These are phyloP conservation scores for Coelopa frigida DNA, from an alignment of 1,140 invertebrate genomes.

Conservation along the genomic window DNA sequence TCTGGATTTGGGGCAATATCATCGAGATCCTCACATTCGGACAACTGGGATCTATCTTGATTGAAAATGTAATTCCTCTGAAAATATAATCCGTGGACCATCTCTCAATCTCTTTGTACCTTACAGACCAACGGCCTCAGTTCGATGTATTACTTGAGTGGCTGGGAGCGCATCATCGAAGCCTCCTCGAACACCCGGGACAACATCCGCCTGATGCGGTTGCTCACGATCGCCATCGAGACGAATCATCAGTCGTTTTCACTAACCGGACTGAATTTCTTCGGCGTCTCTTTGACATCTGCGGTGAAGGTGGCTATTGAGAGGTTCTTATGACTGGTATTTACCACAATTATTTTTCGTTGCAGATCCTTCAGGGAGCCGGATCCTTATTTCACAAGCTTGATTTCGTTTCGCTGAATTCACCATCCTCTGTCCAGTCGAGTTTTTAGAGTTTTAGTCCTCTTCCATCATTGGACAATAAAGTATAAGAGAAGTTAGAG, in stretches of 20 bases:
- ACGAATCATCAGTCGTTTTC: conserved; percentile 10
- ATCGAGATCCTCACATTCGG: conserved; percentile 10
- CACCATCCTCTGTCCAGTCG: too few species aligned
- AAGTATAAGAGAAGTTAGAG: too few species aligned
- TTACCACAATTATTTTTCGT: neutral
- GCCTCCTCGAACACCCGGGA: conserved; percentile 1
- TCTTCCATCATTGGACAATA: too few species aligned
- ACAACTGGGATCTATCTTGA: conserved; percentile 1
- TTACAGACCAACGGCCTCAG: conserved; percentile 10
- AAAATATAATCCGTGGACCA: neutral
- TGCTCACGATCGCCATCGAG: conserved; percentile 2
- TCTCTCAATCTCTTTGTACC: neutral
- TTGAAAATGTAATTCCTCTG: neutral
- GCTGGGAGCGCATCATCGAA: conserved; percentile 10
- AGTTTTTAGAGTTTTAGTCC: too few species aligned
- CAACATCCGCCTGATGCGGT: conserved; percentile 10
- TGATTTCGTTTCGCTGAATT: conserved; percentile 10
- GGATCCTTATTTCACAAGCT: conserved; percentile 13
- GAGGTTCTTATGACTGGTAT: neutral
- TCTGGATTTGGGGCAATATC: conserved; percentile 11
- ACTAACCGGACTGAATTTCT: conserved; percentile 13
- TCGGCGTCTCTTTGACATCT: conserved; percentile 8
- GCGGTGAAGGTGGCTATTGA: conserved; percentile 2
- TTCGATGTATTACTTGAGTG: conserved; percentile 10
- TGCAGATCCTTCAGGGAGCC: conserved; percentile 9